Conservation (phyloP, 2,888 invertebrate species). For the Galeruca laticollis region DNA sequence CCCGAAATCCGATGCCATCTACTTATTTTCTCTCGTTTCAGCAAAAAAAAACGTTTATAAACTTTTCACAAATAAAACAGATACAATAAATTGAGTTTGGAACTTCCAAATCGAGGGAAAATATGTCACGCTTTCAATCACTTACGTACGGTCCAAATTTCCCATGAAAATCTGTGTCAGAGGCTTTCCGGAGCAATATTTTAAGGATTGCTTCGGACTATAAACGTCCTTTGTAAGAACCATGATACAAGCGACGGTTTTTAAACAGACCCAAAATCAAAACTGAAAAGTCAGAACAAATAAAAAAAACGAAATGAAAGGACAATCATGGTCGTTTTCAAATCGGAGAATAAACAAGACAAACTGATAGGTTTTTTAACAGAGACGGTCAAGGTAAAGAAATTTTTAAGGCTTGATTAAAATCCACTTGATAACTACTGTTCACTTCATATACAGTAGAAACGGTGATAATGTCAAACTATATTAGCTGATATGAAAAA, state of each 20-base stretch:
- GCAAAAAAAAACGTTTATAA: too few species aligned
- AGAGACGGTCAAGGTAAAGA: neutral
- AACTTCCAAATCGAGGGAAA: too few species aligned
- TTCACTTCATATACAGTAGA: too few species aligned
- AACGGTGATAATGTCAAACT: neutral
- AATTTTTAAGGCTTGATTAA: neutral
- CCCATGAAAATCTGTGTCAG: too few species aligned
- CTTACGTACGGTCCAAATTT: too few species aligned
- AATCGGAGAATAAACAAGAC: slow-evolving; percentile 19
- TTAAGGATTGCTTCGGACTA: neutral
- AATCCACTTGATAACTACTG: neutral
- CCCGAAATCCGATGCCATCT: too few species aligned
- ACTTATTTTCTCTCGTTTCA: too few species aligned
- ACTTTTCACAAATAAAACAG: too few species aligned
- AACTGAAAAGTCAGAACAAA: slow-evolving; percentile 27
- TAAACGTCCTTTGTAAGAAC: neutral
- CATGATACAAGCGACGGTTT: neutral
- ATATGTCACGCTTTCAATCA: too few species aligned
- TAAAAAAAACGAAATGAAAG: slow-evolving; percentile 21
- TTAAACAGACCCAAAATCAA: slow-evolving; percentile 5
- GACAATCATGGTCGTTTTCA: slow-evolving; percentile 21
- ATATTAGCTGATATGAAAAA: too few species aligned
- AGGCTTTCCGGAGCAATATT: neutral
- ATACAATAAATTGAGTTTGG: too few species aligned
- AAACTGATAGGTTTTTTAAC: slow-evolving; percentile 7